Evolutionary conservation across 92 coral and sea anemone genomes (phyloP).

Genomic region (Paragorgia papillata): DNA sequence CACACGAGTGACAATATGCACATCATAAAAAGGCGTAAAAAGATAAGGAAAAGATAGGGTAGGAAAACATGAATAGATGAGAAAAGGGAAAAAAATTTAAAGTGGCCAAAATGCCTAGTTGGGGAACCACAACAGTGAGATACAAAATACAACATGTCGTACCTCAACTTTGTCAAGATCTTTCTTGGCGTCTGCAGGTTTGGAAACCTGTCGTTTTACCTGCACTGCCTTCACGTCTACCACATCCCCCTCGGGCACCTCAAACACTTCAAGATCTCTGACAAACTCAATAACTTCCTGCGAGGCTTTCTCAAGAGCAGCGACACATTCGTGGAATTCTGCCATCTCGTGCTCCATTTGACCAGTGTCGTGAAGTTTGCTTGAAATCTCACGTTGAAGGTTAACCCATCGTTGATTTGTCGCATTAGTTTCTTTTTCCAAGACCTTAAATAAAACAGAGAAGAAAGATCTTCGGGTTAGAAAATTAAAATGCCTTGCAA

Average conservation of each 20-base stretch:
- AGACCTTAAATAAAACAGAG: too few species aligned
- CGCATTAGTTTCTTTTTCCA: constrained; percentile 76
- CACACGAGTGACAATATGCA: too few species aligned
- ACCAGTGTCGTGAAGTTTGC: constrained; percentile 59
- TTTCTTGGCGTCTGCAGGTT: constrained; percentile 58
- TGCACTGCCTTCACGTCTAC: constrained; percentile 1
- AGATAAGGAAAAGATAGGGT: too few species aligned
- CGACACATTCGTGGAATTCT: constrained; percentile 75
- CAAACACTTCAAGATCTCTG: constrained; percentile 61
- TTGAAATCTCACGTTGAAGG: constrained; percentile 63
- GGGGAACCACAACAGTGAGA: too few species aligned
- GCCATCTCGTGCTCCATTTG: constrained; percentile 73
- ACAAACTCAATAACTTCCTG: constrained; percentile 71
- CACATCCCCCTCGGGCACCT: constrained; percentile 56
- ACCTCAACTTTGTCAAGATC: constrained; percentile 88
- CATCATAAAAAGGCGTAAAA: too few species aligned
- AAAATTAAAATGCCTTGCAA: too few species aligned
- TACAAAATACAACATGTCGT: neutral
- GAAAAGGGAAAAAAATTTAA: too few species aligned
- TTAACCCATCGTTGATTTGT: constrained; percentile 76
- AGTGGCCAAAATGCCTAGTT: too few species aligned
- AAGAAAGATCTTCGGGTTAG: too few species aligned
- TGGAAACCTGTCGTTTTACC: neutral
- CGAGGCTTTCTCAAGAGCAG: constrained; percentile 61
- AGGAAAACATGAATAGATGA: too few species aligned